These are phyloP conservation scores for Halyomorpha halys DNA, from an alignment of 1,140 invertebrate genomes.

Conservation along the genomic window DNA sequence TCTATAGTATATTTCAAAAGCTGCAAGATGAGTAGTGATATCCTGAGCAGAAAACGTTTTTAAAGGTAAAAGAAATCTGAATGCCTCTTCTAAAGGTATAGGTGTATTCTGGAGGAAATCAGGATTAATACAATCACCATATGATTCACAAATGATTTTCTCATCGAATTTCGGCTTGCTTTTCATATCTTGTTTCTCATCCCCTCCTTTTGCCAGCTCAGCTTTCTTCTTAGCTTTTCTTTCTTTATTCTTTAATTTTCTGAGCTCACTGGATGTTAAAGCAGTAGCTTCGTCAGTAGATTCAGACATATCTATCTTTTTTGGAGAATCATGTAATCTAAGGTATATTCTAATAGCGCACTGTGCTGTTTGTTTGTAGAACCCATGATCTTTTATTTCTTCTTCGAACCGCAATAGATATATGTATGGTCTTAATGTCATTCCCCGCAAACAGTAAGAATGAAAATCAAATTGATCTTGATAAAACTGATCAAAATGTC, in stretches of 20 bases:
- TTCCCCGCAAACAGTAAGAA: slow-evolving; percentile 98
- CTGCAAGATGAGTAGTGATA: slow-evolving; percentile 91
- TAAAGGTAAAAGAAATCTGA: slow-evolving; percentile 84
- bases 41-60: slow-evolving; percentile 69
- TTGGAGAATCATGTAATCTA: slow-evolving; percentile 72
- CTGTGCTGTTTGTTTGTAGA: slow-evolving; percentile 83
- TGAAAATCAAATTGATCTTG: slow-evolving; percentile 99
- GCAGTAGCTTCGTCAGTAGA: slow-evolving; percentile 75
- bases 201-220: slow-evolving; percentile 68
- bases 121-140: slow-evolving; percentile 81
- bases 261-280: slow-evolving; percentile 81
- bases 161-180: slow-evolving; percentile 59
- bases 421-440: slow-evolving; percentile 94
- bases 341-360: slow-evolving; percentile 91
- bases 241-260: slow-evolving; percentile 90
- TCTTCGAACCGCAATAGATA: slow-evolving; percentile 87
- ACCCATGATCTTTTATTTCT: slow-evolving; percentile 75
- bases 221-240: slow-evolving; percentile 87
- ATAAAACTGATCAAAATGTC: slow-evolving; percentile 98
- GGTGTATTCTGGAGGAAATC: slow-evolving; percentile 48
- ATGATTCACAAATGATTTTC: slow-evolving; percentile 79
- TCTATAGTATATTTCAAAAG: slow-evolving; percentile 92
- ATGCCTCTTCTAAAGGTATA: slow-evolving; percentile 84
- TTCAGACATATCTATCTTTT: slow-evolving; percentile 58
- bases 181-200: neutral